Evolutionary conservation across 2,888 invertebrate species (phyloP).

Genomic region (Teleiodes luculella): DNA sequence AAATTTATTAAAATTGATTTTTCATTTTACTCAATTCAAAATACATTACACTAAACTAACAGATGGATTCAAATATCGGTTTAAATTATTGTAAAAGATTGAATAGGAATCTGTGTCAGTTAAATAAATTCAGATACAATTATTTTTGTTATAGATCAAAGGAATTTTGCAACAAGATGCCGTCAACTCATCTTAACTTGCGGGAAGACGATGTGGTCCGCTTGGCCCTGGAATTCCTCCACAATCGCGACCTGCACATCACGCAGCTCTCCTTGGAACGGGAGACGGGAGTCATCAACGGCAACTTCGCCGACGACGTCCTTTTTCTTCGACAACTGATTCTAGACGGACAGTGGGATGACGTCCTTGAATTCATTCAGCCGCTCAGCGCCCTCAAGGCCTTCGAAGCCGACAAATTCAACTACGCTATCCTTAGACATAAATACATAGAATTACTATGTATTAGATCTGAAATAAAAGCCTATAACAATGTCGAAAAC

Average conservation of each 20-base stretch:
- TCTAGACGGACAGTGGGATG: constrained; percentile 98
- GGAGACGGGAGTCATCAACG: constrained; percentile 96
- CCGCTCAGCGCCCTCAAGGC: constrained; percentile 90
- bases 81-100: no score
- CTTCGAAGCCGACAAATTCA: constrained; percentile 91
- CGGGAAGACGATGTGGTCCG: constrained; percentile 94
- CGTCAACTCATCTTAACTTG: constrained; percentile 89
- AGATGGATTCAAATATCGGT: no score
- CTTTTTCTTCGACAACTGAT: constrained; percentile 96
- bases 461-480: constrained; percentile 95
- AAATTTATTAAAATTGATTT: no score
- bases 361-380: constrained; percentile 96
- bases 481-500: constrained; percentile 91
- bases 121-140: not conserved
- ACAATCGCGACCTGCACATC: constrained; percentile 94
- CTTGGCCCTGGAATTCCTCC: constrained; percentile 89
- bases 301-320: constrained; percentile 94
- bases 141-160: constrained; percentile 43
- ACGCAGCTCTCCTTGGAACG: constrained; percentile 93
- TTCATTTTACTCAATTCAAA: no score
- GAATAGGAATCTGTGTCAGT: no score
- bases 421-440: constrained; percentile 92
- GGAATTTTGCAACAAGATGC: constrained; percentile 73
- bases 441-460: constrained; percentile 96
- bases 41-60: no score